phyloP scores from a whole-genome alignment of 2,797 vertebrate species.

The Periparus ater region DNA sequence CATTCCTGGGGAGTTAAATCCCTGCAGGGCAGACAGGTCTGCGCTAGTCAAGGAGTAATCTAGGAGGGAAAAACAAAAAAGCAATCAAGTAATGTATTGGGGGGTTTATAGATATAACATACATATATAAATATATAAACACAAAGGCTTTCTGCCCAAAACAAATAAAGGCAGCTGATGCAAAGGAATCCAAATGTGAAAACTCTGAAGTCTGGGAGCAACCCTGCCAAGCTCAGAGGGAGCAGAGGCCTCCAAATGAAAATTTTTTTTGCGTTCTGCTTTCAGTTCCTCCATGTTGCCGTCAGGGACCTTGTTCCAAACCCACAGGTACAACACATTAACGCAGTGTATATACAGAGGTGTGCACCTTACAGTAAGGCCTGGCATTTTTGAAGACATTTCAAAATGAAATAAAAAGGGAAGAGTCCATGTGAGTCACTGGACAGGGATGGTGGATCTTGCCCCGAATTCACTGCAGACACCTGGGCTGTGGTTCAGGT shows the following conservation, averaged over 20 bases:
- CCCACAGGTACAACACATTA: neutral
- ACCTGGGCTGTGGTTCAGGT: neutral
- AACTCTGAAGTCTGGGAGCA: neutral
- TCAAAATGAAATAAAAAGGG: neutral
- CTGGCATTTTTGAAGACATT: neutral
- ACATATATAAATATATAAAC: neutral
- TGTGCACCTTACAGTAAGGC: neutral
- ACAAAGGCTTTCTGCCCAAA: neutral
- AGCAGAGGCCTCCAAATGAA: neutral
- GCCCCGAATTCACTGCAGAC: neutral
- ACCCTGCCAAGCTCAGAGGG: neutral
- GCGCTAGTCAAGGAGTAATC: constrained; percentile 97
- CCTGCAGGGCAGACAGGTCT: constrained; percentile 95
- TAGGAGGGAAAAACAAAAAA: constrained; percentile 57
- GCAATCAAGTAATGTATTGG: neutral
- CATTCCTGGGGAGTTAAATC: constrained; percentile 92
- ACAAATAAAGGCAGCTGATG: neutral
- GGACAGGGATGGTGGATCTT: neutral
- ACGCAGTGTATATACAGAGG: fast-evolving
- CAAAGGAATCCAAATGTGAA: neutral
- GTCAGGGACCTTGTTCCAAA: neutral
- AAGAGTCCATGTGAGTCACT: neutral
- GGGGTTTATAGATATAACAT: neutral
- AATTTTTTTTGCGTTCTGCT: neutral
- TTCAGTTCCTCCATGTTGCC: neutral